A percentile compares a stretch with the other conserved stretches of the same genome.
phyloP scores from a whole-genome alignment of 2,888 invertebrate genomes.

The Calliphora vomitoria region DNA sequence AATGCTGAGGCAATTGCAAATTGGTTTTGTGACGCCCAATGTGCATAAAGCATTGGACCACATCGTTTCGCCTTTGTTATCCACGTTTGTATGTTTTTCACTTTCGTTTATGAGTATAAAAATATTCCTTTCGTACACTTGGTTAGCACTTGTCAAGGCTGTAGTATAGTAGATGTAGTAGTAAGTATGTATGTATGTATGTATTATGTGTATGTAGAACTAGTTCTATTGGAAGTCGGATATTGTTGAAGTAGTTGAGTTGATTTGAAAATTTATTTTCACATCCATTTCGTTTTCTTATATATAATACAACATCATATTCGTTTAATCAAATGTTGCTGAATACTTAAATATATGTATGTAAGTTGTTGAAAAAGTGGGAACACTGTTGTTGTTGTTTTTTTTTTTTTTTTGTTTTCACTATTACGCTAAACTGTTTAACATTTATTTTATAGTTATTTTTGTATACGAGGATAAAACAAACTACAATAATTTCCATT shows the following conservation, averaged over 20 bases:
- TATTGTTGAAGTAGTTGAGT: slow-evolving; percentile 67
- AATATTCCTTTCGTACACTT: slow-evolving; percentile 34
- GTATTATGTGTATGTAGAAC: slow-evolving; percentile 49
- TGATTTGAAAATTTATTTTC: slow-evolving; percentile 40
- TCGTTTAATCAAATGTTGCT: not conserved
- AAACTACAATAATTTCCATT: not conserved
- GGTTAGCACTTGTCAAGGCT: slow-evolving; percentile 32
- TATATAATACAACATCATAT: not conserved
- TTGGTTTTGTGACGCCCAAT: slow-evolving; percentile 85
- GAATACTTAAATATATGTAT: not conserved
- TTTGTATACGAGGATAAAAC: not conserved
- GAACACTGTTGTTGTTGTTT: not conserved
- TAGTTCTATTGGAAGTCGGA: slow-evolving; percentile 43
- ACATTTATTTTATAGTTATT: not conserved
- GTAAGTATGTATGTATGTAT: no score
- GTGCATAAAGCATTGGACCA: slow-evolving; percentile 85
- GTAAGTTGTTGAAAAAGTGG: not conserved
- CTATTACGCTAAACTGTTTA: not conserved
- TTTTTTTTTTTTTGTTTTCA: not conserved
- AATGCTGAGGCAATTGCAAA: slow-evolving; percentile 85
- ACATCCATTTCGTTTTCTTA: not conserved
- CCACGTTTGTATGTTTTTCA: slow-evolving; percentile 77
- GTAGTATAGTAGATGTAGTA: not conserved
- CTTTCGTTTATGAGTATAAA: slow-evolving; percentile 46
- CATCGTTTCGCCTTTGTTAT: slow-evolving; percentile 83